Evolutionary conservation across 2,797 vertebrate species (phyloP).

Genomic region (Pangasius macronema): DNA sequence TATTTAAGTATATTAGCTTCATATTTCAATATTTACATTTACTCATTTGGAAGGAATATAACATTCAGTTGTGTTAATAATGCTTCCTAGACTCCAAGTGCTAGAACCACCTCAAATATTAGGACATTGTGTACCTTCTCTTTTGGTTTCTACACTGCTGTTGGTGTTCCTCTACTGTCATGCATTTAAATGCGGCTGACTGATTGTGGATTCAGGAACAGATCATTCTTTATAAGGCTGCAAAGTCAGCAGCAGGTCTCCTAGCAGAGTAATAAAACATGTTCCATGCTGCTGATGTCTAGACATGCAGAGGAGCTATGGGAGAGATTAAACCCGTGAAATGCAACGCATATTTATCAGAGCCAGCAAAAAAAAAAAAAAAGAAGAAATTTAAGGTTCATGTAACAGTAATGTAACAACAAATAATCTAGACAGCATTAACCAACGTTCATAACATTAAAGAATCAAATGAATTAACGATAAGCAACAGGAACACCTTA

Average conservation of each 20-base stretch:
- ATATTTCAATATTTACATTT: background rate
- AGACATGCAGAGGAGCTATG: conserved; percentile 9
- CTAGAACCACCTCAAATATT: background rate
- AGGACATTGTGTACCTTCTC: background rate
- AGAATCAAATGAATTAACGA: background rate
- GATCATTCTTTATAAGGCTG: conserved; percentile 26
- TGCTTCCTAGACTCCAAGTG: background rate
- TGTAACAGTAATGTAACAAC: background rate
- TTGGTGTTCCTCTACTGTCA: conserved; percentile 8
- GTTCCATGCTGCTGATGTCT: conserved; percentile 32
- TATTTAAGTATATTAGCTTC: background rate
- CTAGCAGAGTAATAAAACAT: conserved; percentile 46
- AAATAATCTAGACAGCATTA: background rate
- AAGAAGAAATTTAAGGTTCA: background rate
- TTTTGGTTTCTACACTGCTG: background rate
- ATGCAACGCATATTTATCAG: background rate
- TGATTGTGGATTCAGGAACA: conserved; percentile 39
- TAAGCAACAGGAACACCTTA: background rate
- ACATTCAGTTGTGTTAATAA: background rate
- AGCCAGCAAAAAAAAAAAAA: background rate
- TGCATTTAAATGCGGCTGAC: conserved; percentile 8
- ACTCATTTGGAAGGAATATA: background rate
- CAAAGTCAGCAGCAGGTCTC: conserved; percentile 52
- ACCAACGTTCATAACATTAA: background rate
- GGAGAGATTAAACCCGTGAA: conserved; percentile 8